Base-by-base conservation (phyloP, 2,797 vertebrate genomes). In the Yasuhikotakia modesta region DNA sequence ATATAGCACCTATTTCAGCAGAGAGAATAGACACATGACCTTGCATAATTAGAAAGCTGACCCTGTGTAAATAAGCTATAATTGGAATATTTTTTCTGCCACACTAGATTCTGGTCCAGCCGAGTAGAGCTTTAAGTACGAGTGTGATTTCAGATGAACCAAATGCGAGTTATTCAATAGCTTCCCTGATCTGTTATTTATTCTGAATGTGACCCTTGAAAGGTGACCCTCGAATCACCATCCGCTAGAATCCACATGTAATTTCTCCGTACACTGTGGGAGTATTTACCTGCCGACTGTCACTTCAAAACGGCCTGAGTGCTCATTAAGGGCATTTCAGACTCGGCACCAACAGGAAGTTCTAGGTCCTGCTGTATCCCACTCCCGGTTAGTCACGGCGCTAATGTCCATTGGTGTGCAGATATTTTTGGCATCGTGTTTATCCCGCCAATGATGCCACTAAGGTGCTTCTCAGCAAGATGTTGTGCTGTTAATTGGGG, bases 1-100 rank as follows among this genome's bases (percentile, higher is more conserved):
- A 88, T 89, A 76, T 85, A 88, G 87, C 81, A 81, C 82, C 21
- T 86, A 86, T 87, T 87, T 58, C 30, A 82, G 66, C 50, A 57
- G 63, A 22, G 64, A 58, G n/a, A 58, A 30, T 1, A 5, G 39
- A 2, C 52, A 4, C 19, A 22, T 79, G 75, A 85, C 88, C 80
- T 74, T 75, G 80, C 52, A n/a, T 66, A 35, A 73, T 71, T 73
- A 60, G 73, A 68, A 76, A 48, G 73, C 64, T 60, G 64, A 76
- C 73, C 73, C 52, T 7, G 17, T 48, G 53, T 68, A 48, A 76
- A 76, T 68, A 48, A 58, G 21, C 52, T 10, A 8, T 68, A 32
- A 76, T 58, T 58, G 64, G 2, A 68, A 48, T 68, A 24, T 68
- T 67, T 76, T 45, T 76, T 67, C 16, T 12, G n/a, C 32, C 46